Evolutionary conservation across 2,888 invertebrate genomes (phyloP), one percentile per base, ranked within the genome.

Genomic region (Synergus gifuensis): DNA sequence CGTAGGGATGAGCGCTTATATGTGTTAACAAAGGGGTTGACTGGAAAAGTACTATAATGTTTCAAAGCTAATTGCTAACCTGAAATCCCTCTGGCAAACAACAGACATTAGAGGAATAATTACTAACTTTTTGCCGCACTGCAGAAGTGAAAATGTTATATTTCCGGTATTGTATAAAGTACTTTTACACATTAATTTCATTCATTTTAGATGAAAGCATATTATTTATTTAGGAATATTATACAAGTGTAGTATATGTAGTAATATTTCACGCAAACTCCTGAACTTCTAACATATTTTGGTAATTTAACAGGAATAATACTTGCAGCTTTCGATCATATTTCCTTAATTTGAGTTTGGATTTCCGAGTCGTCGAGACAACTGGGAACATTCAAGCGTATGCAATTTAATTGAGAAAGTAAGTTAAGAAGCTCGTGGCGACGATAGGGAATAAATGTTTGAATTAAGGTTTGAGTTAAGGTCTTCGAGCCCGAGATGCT

Each of bases 121-220:
- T 67, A 67, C 67, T 67, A 66, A 66, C 66, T 67, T 44, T 67
- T 67, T 67, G 67, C 67, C 67, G 67, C 67, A 67, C 11, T 46
- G 67, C 67, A 67, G 67, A 67, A 67, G 67, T 7, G 67, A 67
- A 67, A 67, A 67, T 22, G 22, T 46, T 67, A 67, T 67, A 16
- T 46, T 67, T 46, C 46, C 11, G 5, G 9, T 28, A 28, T 28
- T 28, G 28, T 12, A 64, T 46, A 46, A 18, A 22, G 67, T 44
- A 54, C 1, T 54, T 12, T 16, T 54, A 11, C 4, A 54, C 2
- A 36, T 36, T n/a, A n/a, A n/a, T n/a, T 36, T 36, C 36, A 36
- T 36, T 36, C 0, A 36, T 36, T 36, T 36, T 36, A 7, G 5
- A 36, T 5, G 36, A 36, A 36, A 36, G 5, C 4, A 36, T 7